phyloP scores from a whole-genome alignment of 2,888 invertebrate genomes.

The Gnatocerus cornutus region DNA sequence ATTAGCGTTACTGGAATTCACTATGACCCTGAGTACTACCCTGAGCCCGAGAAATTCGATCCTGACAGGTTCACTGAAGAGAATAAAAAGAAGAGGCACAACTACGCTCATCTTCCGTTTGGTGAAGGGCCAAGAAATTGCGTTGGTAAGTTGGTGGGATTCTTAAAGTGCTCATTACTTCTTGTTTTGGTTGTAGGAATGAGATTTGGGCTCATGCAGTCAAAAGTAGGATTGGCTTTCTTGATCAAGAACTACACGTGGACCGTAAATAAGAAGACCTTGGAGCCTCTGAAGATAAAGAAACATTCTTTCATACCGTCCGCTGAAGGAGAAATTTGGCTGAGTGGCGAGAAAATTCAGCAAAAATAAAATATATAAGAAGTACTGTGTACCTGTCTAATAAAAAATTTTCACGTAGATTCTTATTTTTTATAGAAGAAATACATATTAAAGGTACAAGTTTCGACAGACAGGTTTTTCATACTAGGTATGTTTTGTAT shows the following conservation, averaged over 20 bases:
- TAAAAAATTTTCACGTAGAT: no score
- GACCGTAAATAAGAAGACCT: slow-evolving; percentile 20
- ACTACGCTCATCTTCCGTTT: slow-evolving; percentile 59
- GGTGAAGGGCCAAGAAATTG: slow-evolving; percentile 62
- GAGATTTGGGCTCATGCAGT: slow-evolving; percentile 63
- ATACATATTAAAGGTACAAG: no score
- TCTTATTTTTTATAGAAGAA: no score
- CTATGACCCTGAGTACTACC: slow-evolving; percentile 48
- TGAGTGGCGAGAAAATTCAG: slow-evolving; percentile 9
- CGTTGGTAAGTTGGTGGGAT: slow-evolving; percentile 27
- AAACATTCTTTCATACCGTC: not conserved
- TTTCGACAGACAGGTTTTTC: no score
- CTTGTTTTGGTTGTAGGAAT: slow-evolving; percentile 23
- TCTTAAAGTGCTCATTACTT: no score
- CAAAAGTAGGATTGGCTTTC: slow-evolving; percentile 60
- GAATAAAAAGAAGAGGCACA: slow-evolving; percentile 34
- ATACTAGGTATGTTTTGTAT: no score
- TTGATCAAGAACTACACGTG: slow-evolving; percentile 59
- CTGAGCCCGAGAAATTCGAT: slow-evolving; percentile 48
- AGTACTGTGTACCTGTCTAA: no score
- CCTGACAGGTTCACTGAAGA: slow-evolving; percentile 50
- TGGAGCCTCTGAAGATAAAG: slow-evolving; percentile 23
- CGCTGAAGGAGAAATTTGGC: slow-evolving; percentile 25
- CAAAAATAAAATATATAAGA: no score
- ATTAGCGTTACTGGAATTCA: slow-evolving; percentile 54